phyloP scores from a whole-genome alignment of 2,888 invertebrate species.

The Drosophila subquinaria region DNA sequence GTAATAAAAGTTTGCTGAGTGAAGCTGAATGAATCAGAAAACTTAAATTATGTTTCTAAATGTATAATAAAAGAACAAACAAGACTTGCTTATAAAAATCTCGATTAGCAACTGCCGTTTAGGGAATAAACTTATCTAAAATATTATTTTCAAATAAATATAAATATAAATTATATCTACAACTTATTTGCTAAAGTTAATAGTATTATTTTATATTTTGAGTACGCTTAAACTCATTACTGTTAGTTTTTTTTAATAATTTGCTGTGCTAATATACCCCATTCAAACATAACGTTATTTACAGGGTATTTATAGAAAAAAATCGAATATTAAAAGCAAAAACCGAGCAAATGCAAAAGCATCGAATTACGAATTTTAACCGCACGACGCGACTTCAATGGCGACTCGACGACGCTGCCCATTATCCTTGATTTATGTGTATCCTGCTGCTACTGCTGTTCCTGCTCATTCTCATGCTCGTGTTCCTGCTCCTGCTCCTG shows the following conservation, averaged over 20 bases:
- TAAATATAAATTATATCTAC: too few species aligned
- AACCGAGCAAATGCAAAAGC: slow-evolving; percentile 69
- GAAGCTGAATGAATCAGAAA: background rate
- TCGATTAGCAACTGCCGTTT: background rate
- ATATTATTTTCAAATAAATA: too few species aligned
- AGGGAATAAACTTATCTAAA: background rate
- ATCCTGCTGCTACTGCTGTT: slow-evolving; percentile 61
- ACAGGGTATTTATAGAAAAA: slow-evolving; percentile 16
- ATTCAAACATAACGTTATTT: background rate
- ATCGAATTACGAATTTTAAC: slow-evolving; percentile 77
- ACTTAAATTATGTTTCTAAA: background rate
- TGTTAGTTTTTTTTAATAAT: too few species aligned
- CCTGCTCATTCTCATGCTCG: slow-evolving; percentile 35
- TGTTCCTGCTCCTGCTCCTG: slow-evolving; percentile 26
- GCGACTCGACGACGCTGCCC: slow-evolving; percentile 74
- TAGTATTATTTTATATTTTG: too few species aligned
- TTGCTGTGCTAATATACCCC: background rate
- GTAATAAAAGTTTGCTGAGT: background rate
- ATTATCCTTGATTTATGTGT: slow-evolving; percentile 80
- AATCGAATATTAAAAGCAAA: slow-evolving; percentile 32
- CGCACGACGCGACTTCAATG: slow-evolving; percentile 53
- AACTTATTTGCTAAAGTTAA: too few species aligned
- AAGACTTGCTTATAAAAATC: background rate
- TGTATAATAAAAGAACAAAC: background rate
- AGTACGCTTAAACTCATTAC: too few species aligned